Base-by-base conservation (phyloP, 2,113 vertebrate genomes). In the Hypomesus transpacificus region DNA sequence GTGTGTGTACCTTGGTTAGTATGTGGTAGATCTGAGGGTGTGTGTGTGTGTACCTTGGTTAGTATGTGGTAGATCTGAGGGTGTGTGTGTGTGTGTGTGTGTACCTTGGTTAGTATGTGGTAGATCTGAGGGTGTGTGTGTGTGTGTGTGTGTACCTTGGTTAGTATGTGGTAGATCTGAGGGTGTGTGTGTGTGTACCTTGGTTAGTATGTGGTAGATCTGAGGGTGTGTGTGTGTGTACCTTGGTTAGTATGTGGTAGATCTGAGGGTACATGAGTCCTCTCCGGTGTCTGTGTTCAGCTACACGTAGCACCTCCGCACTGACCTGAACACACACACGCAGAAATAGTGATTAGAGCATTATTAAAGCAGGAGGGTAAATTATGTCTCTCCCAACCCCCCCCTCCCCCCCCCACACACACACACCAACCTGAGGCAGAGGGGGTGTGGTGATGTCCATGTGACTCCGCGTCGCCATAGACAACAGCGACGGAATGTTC, bases 251-350 rank as follows among this genome's bases (percentile, higher is more conserved):
- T 78, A 97, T 93, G 70, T 96, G 95, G 87, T 94, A 97, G 81
- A 97, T 96, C 88, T 94, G 93, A 22, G 95, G 95, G 80, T 95
- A 96, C 95, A 96, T 97, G 66, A 97, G 93, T 83, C 95, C 95
- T 82, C 94, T 91, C 71, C 94, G 88, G 85, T 97, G 95, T 88
- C 95, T 92, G 81, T 96, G 94, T 73, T 97, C 94, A 0, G 95
- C 95, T 82, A 97, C 94, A 63, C 94, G 89, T 67, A 97, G 91
- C 79, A 95, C 95, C 90, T 96, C 95, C 7, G 94, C 93, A 65
- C 94, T 94, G 72, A 96, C 94, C 89, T 90, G 6, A 52, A 74
- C 62, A 69, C 26, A 58, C 56, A 58, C 56, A 58, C 56, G 22
- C 18, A 20, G 3, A 58, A 17, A 34, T 1, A 34, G 31, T 34